A percentile compares a stretch with the other conserved stretches of the same genome.
Conservation (phyloP, 1,140 invertebrate species). For the Apis laboriosa region DNA sequence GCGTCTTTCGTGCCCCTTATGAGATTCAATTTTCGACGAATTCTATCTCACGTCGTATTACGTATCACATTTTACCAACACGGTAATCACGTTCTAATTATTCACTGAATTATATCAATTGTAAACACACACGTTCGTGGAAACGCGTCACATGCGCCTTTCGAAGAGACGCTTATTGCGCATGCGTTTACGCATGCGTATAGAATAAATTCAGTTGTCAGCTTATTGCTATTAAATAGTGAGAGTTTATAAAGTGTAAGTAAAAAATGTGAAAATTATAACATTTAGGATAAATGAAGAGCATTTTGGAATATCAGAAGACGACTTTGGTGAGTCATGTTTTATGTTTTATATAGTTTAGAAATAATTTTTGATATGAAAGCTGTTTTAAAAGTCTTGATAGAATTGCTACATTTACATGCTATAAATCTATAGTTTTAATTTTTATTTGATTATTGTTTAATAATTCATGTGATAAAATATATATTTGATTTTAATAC, state of each 20-base stretch:
- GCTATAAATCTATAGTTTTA: too few relatives aligned
- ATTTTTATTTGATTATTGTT: not conserved
- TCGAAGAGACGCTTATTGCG: not conserved
- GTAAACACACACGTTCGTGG: not conserved
- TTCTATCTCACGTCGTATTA: not conserved
- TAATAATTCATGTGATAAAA: not conserved
- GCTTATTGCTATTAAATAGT: not conserved
- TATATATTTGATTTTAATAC: not conserved
- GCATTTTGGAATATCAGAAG: not conserved
- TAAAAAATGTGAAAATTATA: not conserved
- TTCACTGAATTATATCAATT: conserved; percentile 5
- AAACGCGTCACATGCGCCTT: not conserved
- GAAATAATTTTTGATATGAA: not conserved
- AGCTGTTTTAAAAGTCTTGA: not conserved
- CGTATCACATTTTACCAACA: not conserved
- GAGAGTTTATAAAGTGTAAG: not conserved
- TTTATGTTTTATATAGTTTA: not conserved
- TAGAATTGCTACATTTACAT: not conserved
- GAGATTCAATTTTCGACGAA: conserved; percentile 69
- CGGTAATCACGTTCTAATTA: not conserved
- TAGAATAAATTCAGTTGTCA: not conserved
- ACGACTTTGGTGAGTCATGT: not conserved
- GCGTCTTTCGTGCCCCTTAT: conserved; percentile 48
- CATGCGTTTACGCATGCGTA: not conserved
- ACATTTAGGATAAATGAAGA: not conserved